These are phyloP conservation scores for Eupeodes luniger DNA, from an alignment of 2,888 invertebrate genomes.

Conservation along the genomic window DNA sequence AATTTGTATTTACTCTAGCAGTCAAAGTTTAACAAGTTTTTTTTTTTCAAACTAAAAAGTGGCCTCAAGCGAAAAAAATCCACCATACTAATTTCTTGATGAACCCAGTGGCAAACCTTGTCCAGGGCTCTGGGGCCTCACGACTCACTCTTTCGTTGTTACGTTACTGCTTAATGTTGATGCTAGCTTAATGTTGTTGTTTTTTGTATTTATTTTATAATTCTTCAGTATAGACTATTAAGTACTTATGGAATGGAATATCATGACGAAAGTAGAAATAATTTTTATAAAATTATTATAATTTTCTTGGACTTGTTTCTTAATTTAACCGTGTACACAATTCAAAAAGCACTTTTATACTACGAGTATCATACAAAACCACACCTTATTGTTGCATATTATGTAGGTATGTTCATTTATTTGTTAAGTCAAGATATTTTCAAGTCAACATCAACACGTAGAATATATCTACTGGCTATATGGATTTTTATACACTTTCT, in stretches of 20 bases:
- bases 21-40: no score
- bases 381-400: conserved; percentile 19
- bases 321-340: neutral
- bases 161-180: neutral
- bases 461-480: conserved; percentile 14
- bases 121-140: neutral
- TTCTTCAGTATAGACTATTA: neutral
- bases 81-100: neutral
- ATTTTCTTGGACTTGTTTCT: conserved; percentile 4
- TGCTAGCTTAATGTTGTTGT: neutral
- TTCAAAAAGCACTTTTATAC: neutral
- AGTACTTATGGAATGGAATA: neutral
- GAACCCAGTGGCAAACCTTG: neutral
- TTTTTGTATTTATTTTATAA: neutral
- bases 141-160: neutral
- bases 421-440: conserved; percentile 23
- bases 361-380: neutral
- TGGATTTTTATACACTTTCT: conserved; percentile 57
- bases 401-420: neutral
- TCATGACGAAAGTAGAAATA: conserved; percentile 20
- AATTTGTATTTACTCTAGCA: no score
- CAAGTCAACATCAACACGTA: neutral
- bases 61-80: no score
- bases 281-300: conserved; percentile 13
- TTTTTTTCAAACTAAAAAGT: no score